Evolutionary conservation across 2,797 vertebrate species (phyloP).

Genomic region (Rhabdomys pumilio): DNA sequence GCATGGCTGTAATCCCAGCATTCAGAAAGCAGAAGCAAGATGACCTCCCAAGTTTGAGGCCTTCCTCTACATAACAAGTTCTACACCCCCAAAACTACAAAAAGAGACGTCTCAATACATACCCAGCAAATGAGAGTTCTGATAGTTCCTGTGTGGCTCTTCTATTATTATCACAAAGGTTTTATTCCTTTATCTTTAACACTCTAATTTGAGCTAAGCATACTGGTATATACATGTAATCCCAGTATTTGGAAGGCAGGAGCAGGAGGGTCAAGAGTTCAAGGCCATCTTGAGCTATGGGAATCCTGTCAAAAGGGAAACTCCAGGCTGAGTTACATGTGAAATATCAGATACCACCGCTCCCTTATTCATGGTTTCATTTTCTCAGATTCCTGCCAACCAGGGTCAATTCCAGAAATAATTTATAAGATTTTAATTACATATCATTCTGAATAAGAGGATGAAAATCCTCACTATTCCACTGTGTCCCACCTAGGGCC

Average conservation of each 20-base stretch:
- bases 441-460: background rate
- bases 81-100: background rate
- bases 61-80: background rate
- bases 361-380: background rate
- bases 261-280: no score
- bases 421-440: background rate
- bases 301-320: conserved; percentile 5
- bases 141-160: conserved; percentile 30
- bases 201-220: background rate
- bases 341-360: background rate
- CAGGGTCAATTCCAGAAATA: conserved; percentile 12
- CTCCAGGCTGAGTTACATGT: conserved; percentile 22
- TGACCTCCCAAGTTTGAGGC: background rate
- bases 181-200: conserved; percentile 74
- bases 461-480: background rate
- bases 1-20: background rate
- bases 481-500: background rate
- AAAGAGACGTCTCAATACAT: background rate
- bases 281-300: background rate
- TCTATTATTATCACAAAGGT: conserved; percentile 42
- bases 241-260: background rate
- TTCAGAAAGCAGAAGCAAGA: background rate
- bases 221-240: background rate
- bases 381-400: background rate
- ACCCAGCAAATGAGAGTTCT: conserved; percentile 24